phyloP scores from a whole-genome alignment of 2,888 invertebrate genomes.

The Drosophila neotestacea region DNA sequence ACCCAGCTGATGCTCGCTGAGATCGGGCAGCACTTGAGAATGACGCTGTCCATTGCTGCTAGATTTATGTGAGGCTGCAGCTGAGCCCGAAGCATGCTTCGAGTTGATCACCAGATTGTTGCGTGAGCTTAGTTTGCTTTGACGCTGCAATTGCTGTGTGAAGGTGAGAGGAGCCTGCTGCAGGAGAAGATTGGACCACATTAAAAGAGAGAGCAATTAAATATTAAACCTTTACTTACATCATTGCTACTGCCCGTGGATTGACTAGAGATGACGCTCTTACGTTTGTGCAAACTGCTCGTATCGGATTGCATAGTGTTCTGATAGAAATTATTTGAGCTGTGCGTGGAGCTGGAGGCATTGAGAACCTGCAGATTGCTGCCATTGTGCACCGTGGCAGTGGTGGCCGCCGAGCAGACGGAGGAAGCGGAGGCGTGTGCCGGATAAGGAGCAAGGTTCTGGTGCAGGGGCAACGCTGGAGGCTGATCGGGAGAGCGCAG shows the following conservation, averaged over 20 bases:
- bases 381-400: slow-evolving; percentile 81
- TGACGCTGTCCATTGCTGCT: slow-evolving; percentile 81
- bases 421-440: slow-evolving; percentile 80
- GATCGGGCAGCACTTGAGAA: slow-evolving; percentile 85
- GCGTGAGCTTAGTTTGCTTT: slow-evolving; percentile 84
- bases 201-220: neutral
- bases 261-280: slow-evolving; percentile 86
- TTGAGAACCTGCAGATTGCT: slow-evolving; percentile 82
- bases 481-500: slow-evolving; percentile 85
- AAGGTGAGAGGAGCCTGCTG: slow-evolving; percentile 91
- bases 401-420: slow-evolving; percentile 82
- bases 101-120: slow-evolving; percentile 84
- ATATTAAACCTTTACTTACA: slow-evolving; percentile 65
- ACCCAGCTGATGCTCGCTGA: slow-evolving; percentile 85
- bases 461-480: slow-evolving; percentile 82
- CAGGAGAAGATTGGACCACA: neutral
- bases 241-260: slow-evolving; percentile 86
- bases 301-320: slow-evolving; percentile 86
- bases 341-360: slow-evolving; percentile 85
- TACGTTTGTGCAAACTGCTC: slow-evolving; percentile 85
- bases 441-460: slow-evolving; percentile 75
- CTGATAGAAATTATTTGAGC: slow-evolving; percentile 85
- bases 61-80: slow-evolving; percentile 56
- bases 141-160: slow-evolving; percentile 94
- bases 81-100: slow-evolving; percentile 78